Evolutionary conservation across 2,888 invertebrate species (phyloP), one percentile per base, ranked within the genome.

Genomic region (Icerya purchasi): DNA sequence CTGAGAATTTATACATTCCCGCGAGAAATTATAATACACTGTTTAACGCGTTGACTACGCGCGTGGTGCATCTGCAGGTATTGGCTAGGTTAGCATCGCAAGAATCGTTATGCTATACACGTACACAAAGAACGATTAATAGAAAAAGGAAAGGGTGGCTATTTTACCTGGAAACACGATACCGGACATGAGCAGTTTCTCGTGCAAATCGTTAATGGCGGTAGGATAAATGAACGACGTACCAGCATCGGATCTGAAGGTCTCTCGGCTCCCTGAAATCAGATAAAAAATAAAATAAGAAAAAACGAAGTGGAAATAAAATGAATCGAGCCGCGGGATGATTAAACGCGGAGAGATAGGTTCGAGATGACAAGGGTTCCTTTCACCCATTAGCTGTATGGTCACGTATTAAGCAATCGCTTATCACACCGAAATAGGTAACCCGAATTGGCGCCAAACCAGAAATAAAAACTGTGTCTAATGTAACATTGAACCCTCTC

Each of bases 141-240:
- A n/a, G n/a, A n/a, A n/a, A n/a, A n/a, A n/a, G n/a, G n/a, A n/a
- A n/a, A n/a, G n/a, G n/a, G n/a, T n/a, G n/a, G n/a, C n/a, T 36
- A 36, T 36, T 56, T 75, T 73, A 82, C 82, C 82, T 71, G 82
- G 82, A 69, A 82, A 74, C 71, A 79, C 78, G 68, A 83, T 78
- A 66, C 82, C 82, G 63, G 80, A 80, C 73, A 77, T 77, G 64
- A 82, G 73, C 63, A 80, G 74, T 68, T 78, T 79, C 70, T 82
- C 81, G 62, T 81, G 77, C 66, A 83, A 50, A 58, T 63, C 63
- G 23, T 62, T 22, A 53, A 63, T 63, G n/a, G 52, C n/a, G 52
- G 21, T 52, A 5, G 52, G 19, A 20, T n/a, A 52, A n/a, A 20
- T 52, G n/a, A n/a, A 10, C 10, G n/a, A n/a, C 52, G 52, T 10